Percentiles rank a stretch among this genome's conserved stretches.
Conservation (phyloP, 2,113 vertebrate species). For the Campylomormyrus tamandua region DNA sequence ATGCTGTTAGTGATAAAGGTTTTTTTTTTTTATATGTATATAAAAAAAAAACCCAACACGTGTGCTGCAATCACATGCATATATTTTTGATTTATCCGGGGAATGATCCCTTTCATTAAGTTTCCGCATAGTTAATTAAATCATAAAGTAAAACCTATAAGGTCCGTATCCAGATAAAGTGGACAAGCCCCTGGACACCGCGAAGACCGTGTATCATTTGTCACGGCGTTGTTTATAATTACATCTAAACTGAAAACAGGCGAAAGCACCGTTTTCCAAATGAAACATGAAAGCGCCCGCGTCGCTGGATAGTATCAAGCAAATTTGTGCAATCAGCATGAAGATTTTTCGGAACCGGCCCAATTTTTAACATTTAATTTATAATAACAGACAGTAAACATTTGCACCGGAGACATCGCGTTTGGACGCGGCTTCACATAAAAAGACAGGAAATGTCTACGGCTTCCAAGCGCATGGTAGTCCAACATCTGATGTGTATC, state of each 20-base stretch:
- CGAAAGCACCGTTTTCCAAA: constrained; percentile 33
- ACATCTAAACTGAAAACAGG: constrained; percentile 41
- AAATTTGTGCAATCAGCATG: constrained; percentile 38
- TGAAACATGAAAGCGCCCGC: constrained; percentile 31
- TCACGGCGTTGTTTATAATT: constrained; percentile 33
- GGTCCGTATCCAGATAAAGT: background rate
- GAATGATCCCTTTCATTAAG: background rate
- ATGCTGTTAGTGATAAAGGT: background rate
- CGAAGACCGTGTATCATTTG: background rate
- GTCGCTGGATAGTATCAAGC: constrained; percentile 40
- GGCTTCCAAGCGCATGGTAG: background rate
- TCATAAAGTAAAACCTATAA: background rate
- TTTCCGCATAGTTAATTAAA: background rate
- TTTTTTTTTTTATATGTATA: no score
- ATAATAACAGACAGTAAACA: constrained; percentile 42
- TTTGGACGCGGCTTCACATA: constrained; percentile 8
- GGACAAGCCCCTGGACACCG: background rate
- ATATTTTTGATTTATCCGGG: background rate
- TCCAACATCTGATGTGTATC: constrained; percentile 26
- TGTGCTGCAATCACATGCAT: background rate
- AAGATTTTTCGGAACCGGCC: constrained; percentile 35
- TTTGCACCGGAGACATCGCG: constrained; percentile 12
- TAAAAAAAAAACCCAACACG: background rate
- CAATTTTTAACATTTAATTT: constrained; percentile 32
- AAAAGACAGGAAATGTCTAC: constrained; percentile 12